Evolutionary conservation across 2,113 vertebrate species (phyloP), one percentile per base, ranked within the genome.

Genomic region (Pyrgilauda ruficollis): DNA sequence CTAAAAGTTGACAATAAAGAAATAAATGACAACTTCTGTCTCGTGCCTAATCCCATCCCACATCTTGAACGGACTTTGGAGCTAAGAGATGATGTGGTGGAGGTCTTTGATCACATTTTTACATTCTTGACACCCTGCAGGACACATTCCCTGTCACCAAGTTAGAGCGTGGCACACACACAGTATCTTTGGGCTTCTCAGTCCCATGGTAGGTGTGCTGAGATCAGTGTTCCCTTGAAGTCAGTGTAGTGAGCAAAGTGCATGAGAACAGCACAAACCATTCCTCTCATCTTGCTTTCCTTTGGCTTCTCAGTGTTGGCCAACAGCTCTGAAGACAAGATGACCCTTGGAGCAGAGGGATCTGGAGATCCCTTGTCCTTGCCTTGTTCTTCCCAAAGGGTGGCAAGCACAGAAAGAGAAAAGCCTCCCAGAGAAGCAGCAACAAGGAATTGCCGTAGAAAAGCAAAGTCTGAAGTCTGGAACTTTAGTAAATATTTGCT

Each of bases 401-500:
- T 46, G 58, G 46, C 55, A 76, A 75, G 33, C 66, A 46, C 20
- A 53, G 62, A 84, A 88, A 62, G 56, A 21, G n/a, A 58, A 91
- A 82, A 93, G 12, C 41, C 16, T 73, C 31, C 7, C 30, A 62
- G 70, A 89, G 58, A 89, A 95, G 30, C 49, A 72, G 49, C 58
- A 73, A 11, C 41, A 77, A 89, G 61, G n/a, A 78, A 46, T 49
- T 75, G 58, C n/a, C 77, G 85, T 82, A 66, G 49, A 76, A 95
- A 95, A 89, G 20, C 15, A 50, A 89, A 8, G 28, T 79, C 44
- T 85, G 58, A 87, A 73, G 87, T 87, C 70, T 95, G 49, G n/a
- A 89, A 87, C 23, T 96, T 94, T 79, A 68, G 59, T 75, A 96
- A 96, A 81, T 93, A 92, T 75, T 94, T 86, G 52, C 11, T 11